These are phyloP conservation scores for Hydriomena furcata DNA, from an alignment of 2,888 invertebrate species.

Conservation along the genomic window DNA sequence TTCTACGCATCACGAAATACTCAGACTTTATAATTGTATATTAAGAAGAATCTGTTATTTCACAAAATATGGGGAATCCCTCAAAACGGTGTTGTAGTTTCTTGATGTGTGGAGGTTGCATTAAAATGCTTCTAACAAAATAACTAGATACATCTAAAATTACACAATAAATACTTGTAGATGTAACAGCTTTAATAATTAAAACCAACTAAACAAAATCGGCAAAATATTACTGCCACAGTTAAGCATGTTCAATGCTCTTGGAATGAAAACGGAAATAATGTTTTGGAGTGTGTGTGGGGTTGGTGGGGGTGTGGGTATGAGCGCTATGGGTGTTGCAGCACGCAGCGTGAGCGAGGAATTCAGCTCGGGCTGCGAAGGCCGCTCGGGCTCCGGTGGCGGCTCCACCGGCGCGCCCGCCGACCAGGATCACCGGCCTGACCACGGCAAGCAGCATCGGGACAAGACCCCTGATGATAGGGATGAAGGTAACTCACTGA, in stretches of 20 bases:
- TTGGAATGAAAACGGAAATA: neutral
- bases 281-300: conserved; percentile 12
- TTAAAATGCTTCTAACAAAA: conserved; percentile 23
- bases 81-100: neutral
- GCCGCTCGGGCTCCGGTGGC: conserved; percentile 92
- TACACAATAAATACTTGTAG: conserved; percentile 20
- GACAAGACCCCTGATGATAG: conserved; percentile 94
- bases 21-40: no score
- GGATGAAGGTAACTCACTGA: conserved; percentile 89
- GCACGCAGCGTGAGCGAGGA: conserved; percentile 98
- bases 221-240: conserved; percentile 20
- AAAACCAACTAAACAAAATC: conserved; percentile 23
- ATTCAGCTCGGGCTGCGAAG: conserved; percentile 97
- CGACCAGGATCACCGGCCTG: conserved; percentile 76
- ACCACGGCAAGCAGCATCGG: conserved; percentile 80
- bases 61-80: no score
- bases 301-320: conserved; percentile 55
- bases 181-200: conserved; percentile 26
- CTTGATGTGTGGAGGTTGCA: conserved; percentile 26
- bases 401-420: conserved; percentile 79
- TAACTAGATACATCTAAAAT: conserved; percentile 24
- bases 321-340: conserved; percentile 80
- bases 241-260: conserved; percentile 10
- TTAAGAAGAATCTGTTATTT: no score
- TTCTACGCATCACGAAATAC: conserved; percentile 24